Base-by-base conservation (phyloP, 1,140 invertebrate species). In the Drosophila santomea region DNA sequence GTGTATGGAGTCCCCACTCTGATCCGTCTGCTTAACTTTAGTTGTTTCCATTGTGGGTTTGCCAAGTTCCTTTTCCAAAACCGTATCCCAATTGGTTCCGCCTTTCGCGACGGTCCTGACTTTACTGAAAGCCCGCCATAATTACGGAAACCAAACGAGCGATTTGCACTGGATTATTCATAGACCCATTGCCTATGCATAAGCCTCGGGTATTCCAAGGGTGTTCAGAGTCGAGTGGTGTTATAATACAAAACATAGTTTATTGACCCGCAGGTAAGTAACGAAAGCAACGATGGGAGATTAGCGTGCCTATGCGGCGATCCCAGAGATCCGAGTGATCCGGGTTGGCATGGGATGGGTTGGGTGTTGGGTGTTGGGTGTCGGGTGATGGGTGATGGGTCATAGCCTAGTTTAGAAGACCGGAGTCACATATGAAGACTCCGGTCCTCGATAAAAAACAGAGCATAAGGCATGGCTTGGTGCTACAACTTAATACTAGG, bases 231-330 rank as follows among this genome's bases (percentile, higher is more conserved):
- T 63, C 12, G 20, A 36, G 39, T 28, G 10, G 23, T 11, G 10
- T 41, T 63, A 44, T 71, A 71, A 71, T 72, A 72, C 45, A 71
- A 72, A 72, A 72, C 66, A 73, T 77, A 80, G 58, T 68, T 80
- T 78, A 86, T 77, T 81, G 74, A 72, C 74, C 81, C 80, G 75
- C 12, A 45, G 52, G 43, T 74, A 74, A 58, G 68, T 78, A 82
- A 82, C 82, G 63, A 69, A 78, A 86, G 78, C 74, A 73, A 74
- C 54, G 44, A 62, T 17, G 52, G 35, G 32, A 25, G 60, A 54
- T 48, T 35, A 32, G 60, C 28, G 38, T 64, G 47, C 60, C 64
- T 66, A 66, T 45, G 54, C 47, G 28, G n/a, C 39, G 61, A 68
- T 68, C 64, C 32, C 51, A 45, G n/a, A 41, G 35, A 64, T 58